phyloP scores from a whole-genome alignment of 2,888 invertebrate species.

The Trilocha varians region DNA sequence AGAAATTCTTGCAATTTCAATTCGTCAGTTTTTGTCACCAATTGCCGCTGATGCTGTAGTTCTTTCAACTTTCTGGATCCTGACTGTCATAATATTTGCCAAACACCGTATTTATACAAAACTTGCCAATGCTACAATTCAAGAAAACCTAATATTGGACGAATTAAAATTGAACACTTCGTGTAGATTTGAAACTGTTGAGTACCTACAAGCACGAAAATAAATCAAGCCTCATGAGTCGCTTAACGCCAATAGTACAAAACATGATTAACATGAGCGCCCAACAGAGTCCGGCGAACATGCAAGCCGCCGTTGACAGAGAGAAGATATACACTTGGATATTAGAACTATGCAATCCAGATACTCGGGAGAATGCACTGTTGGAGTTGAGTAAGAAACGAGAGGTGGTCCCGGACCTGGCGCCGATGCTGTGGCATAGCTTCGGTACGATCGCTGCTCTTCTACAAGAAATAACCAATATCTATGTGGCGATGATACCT shows the following conservation, averaged over 20 bases:
- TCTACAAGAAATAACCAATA: constrained; percentile 97
- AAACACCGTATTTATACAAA: no score
- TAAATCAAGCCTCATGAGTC: background rate
- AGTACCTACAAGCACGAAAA: background rate
- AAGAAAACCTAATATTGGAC: no score
- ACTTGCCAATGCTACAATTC: no score
- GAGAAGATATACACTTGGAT: constrained; percentile 96
- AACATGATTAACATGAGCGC: constrained; percentile 76
- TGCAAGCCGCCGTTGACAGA: constrained; percentile 82
- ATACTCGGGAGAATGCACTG: constrained; percentile 96
- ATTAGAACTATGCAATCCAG: constrained; percentile 91
- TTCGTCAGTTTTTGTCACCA: no score
- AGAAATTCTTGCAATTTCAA: no score
- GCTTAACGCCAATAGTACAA: background rate
- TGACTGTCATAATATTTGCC: no score
- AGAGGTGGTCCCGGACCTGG: constrained; percentile 92
- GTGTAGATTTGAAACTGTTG: background rate
- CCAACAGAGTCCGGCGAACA: constrained; percentile 83
- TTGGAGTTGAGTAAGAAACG: constrained; percentile 89
- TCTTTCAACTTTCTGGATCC: no score
- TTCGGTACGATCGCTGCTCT: constrained; percentile 97
- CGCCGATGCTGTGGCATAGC: constrained; percentile 99
- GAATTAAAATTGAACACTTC: constrained; percentile 5
- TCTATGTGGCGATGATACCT: constrained; percentile 98
- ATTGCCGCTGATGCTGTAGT: no score